These are phyloP conservation scores for Matsumyia berberina DNA, from an alignment of 2,888 invertebrate genomes.

Conservation along the genomic window DNA sequence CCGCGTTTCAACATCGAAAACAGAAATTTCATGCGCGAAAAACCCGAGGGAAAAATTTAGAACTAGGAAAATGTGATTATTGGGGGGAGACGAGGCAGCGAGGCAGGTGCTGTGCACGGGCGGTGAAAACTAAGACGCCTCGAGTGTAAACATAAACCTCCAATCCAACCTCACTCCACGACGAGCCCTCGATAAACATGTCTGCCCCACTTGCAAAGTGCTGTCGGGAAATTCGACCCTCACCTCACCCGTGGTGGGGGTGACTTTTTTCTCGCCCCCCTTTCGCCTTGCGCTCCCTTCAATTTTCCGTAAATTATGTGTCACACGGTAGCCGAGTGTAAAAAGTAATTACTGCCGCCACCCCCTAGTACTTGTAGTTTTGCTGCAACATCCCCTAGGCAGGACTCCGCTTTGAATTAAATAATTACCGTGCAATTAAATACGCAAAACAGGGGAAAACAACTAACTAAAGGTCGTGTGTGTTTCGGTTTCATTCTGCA, in stretches of 20 bases:
- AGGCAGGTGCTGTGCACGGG: too few relatives aligned
- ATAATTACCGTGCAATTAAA: slow-evolving; percentile 66
- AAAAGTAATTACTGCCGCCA: slow-evolving; percentile 45
- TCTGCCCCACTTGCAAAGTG: slow-evolving; percentile 4
- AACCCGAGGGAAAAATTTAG: slow-evolving; percentile 64
- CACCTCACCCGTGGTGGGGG: not conserved
- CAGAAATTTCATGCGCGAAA: slow-evolving; percentile 73
- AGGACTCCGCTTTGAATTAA: slow-evolving; percentile 48
- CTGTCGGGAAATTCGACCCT: slow-evolving; percentile 21
- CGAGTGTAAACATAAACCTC: slow-evolving; percentile 34
- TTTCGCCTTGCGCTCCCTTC: not conserved
- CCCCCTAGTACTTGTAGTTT: not conserved
- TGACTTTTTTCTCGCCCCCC: not conserved
- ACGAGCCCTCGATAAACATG: slow-evolving; percentile 43
- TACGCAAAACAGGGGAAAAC: slow-evolving; percentile 41
- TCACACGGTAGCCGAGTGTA: slow-evolving; percentile 27
- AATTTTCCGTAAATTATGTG: slow-evolving; percentile 30
- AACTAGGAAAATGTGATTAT: slow-evolving; percentile 70
- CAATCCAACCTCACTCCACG: slow-evolving; percentile 41
- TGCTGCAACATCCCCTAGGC: not conserved
- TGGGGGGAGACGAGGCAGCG: not conserved
- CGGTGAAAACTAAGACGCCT: slow-evolving; percentile 34
- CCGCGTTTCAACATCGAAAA: slow-evolving; percentile 49
- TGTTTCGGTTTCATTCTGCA: slow-evolving; percentile 29
- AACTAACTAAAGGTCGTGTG: slow-evolving; percentile 20